Evolutionary conservation across 2,113 vertebrate species (phyloP).

Genomic region (Poecile atricapillus): DNA sequence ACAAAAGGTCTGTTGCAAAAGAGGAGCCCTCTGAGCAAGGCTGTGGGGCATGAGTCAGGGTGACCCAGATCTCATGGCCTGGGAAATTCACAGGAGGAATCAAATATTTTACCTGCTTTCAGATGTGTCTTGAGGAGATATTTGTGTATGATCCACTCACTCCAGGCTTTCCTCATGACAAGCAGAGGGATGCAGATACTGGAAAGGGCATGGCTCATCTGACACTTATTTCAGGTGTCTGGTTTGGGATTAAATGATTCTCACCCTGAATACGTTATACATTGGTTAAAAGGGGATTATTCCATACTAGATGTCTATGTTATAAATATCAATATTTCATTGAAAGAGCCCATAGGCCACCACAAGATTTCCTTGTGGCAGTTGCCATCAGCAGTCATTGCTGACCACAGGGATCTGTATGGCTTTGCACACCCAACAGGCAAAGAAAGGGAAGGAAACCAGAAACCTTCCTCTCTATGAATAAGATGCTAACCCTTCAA

Average conservation of each 20-base stretch:
- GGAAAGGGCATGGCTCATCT: neutral
- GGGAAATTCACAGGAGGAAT: neutral
- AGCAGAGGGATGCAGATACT: neutral
- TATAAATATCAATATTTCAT: neutral
- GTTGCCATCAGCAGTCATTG: neutral
- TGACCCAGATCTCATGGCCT: neutral
- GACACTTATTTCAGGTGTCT: neutral
- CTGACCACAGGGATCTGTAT: neutral
- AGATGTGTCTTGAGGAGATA: neutral
- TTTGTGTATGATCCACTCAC: neutral
- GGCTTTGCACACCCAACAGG: neutral
- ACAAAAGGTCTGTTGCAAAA: neutral
- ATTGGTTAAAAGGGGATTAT: neutral
- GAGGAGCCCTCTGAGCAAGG: rapidly evolving
- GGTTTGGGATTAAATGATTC: neutral
- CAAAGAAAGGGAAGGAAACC: neutral
- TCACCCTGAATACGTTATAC: neutral
- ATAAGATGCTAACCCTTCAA: neutral
- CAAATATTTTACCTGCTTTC: neutral
- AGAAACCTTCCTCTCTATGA: neutral
- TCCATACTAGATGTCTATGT: neutral
- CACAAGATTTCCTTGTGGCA: neutral
- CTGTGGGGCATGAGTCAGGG: neutral
- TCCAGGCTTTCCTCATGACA: neutral
- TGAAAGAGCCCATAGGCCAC: neutral